Base-by-base conservation (phyloP, 2,797 vertebrate genomes). In the Glossophaga mutica region DNA sequence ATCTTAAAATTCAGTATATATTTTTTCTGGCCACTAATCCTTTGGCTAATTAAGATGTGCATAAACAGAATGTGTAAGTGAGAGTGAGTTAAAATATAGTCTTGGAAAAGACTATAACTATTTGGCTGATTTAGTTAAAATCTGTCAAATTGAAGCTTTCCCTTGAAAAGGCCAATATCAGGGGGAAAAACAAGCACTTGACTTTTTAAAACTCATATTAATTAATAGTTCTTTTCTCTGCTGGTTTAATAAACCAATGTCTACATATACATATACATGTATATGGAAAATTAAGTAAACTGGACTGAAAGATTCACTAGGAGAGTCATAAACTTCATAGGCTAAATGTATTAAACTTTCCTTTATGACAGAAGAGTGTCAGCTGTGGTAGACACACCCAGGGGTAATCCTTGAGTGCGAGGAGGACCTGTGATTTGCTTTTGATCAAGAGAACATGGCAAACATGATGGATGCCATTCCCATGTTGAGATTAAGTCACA, bases 1-100 rank as follows among this genome's bases (percentile, higher is more conserved):
- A 34, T 44, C 65, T 94, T 90, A 97, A 96, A 11, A 82, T 2
- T 82, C 4, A 94, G 5, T 83, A 18, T 94, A 85, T 81, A 79
- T 92, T 92, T 92, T 89, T 85, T 90, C n/a, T 93, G 19, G n/a
- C 94, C 57, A 92, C 24, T 87, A n/a, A 93, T 90, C 19, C 1
- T 2, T 57, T 83, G 89, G 65, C 26, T 94, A 95, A 88, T 71
- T 86, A 96, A 96, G 3, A 85, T 44, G 21, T 96, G 11, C 3
- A 92, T 76, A 77, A 95, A 67, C 50, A 95, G 55, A 96, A 78
- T 6, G n/a, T 24, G 2, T n/a, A 62, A 65, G 10, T 89, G 12
- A 68, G 18, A 77, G 16, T 91, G 32, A 14, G 18, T 76, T 86
- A 37, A 88, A 85, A 59, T 46, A 62, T 4, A 48, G 2, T 85